Evolutionary conservation across 2,113 vertebrate species (phyloP).

Genomic region (Thamnaconus septentrionalis): DNA sequence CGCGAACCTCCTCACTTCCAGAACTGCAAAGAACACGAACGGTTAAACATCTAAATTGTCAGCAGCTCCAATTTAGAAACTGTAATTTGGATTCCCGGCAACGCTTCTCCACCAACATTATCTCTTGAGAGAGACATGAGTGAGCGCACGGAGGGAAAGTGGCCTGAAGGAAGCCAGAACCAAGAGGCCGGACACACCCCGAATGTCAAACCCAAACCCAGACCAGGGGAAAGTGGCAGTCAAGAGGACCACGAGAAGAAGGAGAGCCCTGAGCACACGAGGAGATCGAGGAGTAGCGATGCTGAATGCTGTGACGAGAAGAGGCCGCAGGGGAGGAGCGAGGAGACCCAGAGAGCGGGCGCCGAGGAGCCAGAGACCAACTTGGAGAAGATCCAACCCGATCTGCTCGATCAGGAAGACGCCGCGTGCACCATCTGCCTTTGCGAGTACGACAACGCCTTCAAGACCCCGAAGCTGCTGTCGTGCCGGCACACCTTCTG

Average conservation of each 20-base stretch:
- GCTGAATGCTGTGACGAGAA: conserved; percentile 26
- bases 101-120: conserved; percentile 1
- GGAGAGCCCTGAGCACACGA: conserved; percentile 15
- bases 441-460: conserved; percentile 81
- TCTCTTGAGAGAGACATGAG: conserved; percentile 54
- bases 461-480: conserved; percentile 86
- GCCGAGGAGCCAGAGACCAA: background rate
- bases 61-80: conserved; percentile 26
- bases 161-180: background rate
- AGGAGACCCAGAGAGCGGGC: conserved; percentile 42
- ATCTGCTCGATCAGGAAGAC: conserved; percentile 56
- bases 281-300: conserved; percentile 65
- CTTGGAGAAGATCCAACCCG: background rate
- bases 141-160: conserved; percentile 18
- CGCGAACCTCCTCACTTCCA: too few species aligned
- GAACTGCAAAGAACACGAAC: too few species aligned
- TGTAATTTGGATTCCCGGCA: background rate
- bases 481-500: conserved; percentile 88
- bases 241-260: conserved; percentile 14
- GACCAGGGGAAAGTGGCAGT: conserved; percentile 18
- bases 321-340: conserved; percentile 64
- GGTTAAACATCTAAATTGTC: background rate
- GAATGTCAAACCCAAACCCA: conserved; percentile 63
- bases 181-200: conserved; percentile 5
- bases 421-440: conserved; percentile 86